Evolutionary conservation across 2,113 vertebrate species (phyloP).

Genomic region (Puffinus mauretanicus): DNA sequence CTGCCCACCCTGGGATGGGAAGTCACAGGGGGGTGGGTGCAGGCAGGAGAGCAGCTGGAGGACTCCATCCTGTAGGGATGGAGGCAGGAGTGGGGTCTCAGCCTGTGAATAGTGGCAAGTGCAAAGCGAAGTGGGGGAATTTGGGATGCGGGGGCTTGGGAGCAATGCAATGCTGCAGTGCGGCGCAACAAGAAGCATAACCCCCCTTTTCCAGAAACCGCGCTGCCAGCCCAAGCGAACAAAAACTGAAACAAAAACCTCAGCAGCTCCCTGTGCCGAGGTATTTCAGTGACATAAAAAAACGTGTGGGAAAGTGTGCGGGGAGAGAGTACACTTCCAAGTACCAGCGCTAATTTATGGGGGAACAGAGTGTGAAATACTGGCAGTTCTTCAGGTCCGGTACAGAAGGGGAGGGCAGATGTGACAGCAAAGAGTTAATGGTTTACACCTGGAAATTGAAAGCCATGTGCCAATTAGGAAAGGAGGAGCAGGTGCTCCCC

Average conservation of each 20-base stretch:
- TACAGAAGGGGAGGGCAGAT: background rate
- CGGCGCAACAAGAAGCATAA: rapidly evolving
- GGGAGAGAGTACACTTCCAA: background rate
- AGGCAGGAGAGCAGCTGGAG: background rate
- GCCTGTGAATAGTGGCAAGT: background rate
- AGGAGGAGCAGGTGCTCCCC: background rate
- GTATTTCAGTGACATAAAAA: background rate
- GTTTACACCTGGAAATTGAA: background rate
- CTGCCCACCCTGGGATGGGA: background rate
- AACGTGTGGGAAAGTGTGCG: rapidly evolving
- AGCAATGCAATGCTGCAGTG: background rate
- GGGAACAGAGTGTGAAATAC: background rate
- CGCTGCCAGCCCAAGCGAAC: background rate
- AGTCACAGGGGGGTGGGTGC: background rate
- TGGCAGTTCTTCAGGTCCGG: background rate
- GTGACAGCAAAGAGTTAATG: background rate
- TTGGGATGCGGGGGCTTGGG: background rate
- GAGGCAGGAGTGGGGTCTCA: background rate
- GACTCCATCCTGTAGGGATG: background rate
- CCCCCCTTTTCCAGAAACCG: rapidly evolving
- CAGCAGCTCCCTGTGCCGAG: background rate
- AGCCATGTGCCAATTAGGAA: background rate
- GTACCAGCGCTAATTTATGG: background rate
- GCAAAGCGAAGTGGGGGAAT: background rate
- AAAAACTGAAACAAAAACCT: background rate